These are phyloP conservation scores for Rutilus rutilus DNA, from an alignment of 2,113 vertebrate genomes.

Conservation along the genomic window DNA sequence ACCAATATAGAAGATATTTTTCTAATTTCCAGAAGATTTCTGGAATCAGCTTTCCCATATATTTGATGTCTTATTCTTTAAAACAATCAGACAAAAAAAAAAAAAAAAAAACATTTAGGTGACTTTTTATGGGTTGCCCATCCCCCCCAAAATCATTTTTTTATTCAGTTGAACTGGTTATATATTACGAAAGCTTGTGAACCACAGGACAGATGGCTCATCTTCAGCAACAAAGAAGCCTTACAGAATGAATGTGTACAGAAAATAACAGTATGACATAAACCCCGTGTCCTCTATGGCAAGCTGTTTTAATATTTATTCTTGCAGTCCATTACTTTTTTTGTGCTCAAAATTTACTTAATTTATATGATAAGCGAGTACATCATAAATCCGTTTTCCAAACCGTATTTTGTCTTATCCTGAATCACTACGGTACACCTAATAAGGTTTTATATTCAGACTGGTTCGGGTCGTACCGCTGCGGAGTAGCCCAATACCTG, in stretches of 20 bases:
- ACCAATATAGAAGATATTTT: background rate
- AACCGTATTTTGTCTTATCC: too few species aligned
- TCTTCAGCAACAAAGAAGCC: conserved; percentile 26
- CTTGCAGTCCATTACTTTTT: too few species aligned
- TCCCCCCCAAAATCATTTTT: background rate
- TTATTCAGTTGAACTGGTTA: background rate
- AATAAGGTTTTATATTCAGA: too few species aligned
- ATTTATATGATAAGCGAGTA: too few species aligned
- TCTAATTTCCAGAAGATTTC: too few species aligned
- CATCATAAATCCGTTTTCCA: too few species aligned
- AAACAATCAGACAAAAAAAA: background rate
- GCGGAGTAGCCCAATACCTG: background rate
- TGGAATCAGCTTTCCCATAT: too few species aligned
- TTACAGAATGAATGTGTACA: conserved; percentile 18
- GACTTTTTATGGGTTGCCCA: background rate
- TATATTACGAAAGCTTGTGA: background rate
- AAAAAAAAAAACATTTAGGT: background rate
- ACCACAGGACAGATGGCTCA: conserved; percentile 11
- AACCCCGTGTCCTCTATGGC: background rate
- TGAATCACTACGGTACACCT: too few species aligned
- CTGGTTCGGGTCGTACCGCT: too few species aligned
- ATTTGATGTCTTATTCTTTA: background rate
- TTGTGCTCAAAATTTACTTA: too few species aligned
- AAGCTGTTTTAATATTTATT: background rate
- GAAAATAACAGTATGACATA: conserved; percentile 26